Percentiles rank a stretch among this genome's conserved stretches.
These are phyloP conservation scores for Mylabris phalerata DNA, from an alignment of 1,140 invertebrate genomes.

Conservation along the genomic window DNA sequence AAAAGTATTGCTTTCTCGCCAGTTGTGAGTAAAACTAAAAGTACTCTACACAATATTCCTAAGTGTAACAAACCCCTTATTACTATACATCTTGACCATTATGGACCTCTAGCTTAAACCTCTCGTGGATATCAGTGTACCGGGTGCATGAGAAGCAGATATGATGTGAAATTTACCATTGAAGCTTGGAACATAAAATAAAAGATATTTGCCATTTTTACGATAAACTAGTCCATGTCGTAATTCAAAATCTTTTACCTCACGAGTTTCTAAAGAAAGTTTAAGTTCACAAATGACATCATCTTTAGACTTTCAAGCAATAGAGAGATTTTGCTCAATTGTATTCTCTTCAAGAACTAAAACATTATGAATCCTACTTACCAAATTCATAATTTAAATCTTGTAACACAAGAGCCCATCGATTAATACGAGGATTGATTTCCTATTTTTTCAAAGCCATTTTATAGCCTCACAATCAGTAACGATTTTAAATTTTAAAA, in stretches of 20 bases:
- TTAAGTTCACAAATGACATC: neutral
- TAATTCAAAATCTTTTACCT: neutral
- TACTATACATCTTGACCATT: too few relatives aligned
- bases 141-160: too few relatives aligned
- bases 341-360: constrained; percentile 3
- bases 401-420: constrained; percentile 30
- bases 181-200: neutral
- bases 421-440: constrained; percentile 21
- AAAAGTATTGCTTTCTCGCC: too few relatives aligned
- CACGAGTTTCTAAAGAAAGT: neutral
- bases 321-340: neutral
- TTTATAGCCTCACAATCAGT: constrained; percentile 34
- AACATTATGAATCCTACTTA: constrained; percentile 16
- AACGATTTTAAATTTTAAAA: constrained; percentile 37
- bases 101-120: too few relatives aligned
- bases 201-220: neutral
- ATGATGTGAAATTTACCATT: neutral
- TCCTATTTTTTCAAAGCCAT: constrained; percentile 37
- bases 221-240: neutral
- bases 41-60: too few relatives aligned
- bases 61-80: too few relatives aligned
- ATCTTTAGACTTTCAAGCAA: neutral
- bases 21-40: too few relatives aligned
- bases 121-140: neutral
- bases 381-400: constrained; percentile 31